phyloP scores from a whole-genome alignment of 2,113 vertebrate species.

The Eurystomus gularis region DNA sequence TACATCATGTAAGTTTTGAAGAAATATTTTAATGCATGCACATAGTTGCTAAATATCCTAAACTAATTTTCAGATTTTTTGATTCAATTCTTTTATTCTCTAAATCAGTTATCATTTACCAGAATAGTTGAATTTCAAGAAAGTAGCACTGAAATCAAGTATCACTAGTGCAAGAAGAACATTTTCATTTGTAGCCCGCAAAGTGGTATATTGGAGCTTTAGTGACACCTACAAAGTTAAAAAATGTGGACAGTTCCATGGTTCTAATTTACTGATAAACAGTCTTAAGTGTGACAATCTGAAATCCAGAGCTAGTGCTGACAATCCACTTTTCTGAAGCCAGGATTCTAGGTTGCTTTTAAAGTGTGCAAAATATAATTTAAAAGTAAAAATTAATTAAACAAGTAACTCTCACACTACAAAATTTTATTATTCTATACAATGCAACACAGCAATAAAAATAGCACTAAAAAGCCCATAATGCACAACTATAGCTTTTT shows the following conservation, averaged over 20 bases:
- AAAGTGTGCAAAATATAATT: constrained; percentile 11
- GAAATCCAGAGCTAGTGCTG: not conserved
- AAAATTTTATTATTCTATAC: constrained; percentile 43
- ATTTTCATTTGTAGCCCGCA: not conserved
- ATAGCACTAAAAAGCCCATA: constrained; percentile 55
- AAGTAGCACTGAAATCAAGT: not conserved
- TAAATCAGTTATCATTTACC: not conserved
- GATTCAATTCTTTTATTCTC: not conserved
- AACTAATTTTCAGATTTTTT: not conserved
- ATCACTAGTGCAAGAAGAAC: not conserved
- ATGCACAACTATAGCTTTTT: constrained; percentile 65
- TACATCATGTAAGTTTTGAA: not conserved
- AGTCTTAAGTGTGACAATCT: not conserved
- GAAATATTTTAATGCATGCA: not conserved
- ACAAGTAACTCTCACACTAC: not conserved
- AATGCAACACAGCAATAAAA: constrained; percentile 55
- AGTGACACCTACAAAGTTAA: not conserved
- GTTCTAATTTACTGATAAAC: not conserved
- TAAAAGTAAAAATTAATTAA: constrained; percentile 67
- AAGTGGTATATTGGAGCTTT: not conserved
- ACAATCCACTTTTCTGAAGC: not conserved
- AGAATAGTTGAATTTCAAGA: not conserved
- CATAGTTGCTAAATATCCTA: not conserved
- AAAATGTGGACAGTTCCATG: not conserved
- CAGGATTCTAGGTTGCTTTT: not conserved